Evolutionary conservation across 2,888 invertebrate genomes (phyloP), one percentile per base, ranked within the genome.

Genomic region (Octonoba sinensis): DNA sequence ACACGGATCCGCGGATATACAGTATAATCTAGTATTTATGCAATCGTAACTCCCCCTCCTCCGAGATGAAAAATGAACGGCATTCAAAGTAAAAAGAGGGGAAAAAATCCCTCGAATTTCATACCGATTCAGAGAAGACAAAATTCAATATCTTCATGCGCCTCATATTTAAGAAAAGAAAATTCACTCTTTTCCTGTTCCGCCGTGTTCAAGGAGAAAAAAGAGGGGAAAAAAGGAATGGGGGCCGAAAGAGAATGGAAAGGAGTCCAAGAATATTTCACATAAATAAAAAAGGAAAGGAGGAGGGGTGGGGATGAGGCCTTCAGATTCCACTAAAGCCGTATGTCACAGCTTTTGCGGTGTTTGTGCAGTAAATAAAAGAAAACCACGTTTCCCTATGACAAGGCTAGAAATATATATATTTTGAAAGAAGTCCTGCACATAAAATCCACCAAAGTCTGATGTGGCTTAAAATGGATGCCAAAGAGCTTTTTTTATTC

Each of bases 351-450:
- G 64, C 65, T 56, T 54, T 73, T 54, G 73, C n/a, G 56, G 64
- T 73, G 27, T 72, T 72, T 64, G 73, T 73, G 73, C 64, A 64
- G 46, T 72, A 73, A 73, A 73, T 73, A 73, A 73, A 73, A 64
- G 64, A 73, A 62, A 73, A 64, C 64, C 54, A 22, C 60, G 44
- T 60, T 36, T 62, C 18, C 57, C n/a, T 46, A 22, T 62, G 72
- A 72, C 72, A 72, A 18, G 24, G 16, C 46, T n/a, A 15, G 70
- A 56, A 6, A 54, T 57, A 72, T 60, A 62, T 49, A 72, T 72
- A 16, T 70, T 59, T 66, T 66, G 22, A 24, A 66, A 51, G 22
- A 46, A 46, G 46, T 20, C 20, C 44, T 44, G 64, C 36, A 36
- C 36, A 36, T 36, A 36, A 36, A 36, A 36, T 8, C 36, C 8